These are phyloP conservation scores for Cottoperca gobio DNA, from an alignment of 2,797 vertebrate species.

Conservation along the genomic window DNA sequence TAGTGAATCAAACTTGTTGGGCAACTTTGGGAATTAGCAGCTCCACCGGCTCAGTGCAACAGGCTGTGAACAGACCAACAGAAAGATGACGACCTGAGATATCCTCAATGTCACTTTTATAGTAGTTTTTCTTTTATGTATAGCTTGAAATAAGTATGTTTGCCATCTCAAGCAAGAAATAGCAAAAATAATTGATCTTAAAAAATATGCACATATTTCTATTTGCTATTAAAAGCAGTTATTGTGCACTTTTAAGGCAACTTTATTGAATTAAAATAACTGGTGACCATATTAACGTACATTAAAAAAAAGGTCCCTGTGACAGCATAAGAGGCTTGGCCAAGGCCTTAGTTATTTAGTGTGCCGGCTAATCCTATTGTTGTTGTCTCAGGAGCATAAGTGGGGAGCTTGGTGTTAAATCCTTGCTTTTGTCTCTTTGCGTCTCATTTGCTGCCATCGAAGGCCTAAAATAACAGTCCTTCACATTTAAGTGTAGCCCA, in stretches of 20 bases:
- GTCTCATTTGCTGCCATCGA: conserved; percentile 42
- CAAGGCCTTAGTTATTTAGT: conserved; percentile 55
- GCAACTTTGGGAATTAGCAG: conserved; percentile 39
- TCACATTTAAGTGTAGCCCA: conserved; percentile 37
- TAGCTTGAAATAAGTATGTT: not conserved
- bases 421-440: conserved; percentile 62
- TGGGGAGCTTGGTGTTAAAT: conserved; percentile 66
- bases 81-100: not conserved
- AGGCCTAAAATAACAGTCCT: conserved; percentile 48
- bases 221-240: not conserved
- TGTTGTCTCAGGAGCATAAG: conserved; percentile 65
- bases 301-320: conserved; percentile 52
- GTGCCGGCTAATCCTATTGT: conserved; percentile 73
- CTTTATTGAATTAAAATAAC: conserved; percentile 15
- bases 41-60: conserved; percentile 5
- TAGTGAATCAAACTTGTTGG: conserved; percentile 46
- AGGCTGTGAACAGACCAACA: not conserved
- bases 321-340: conserved; percentile 69
- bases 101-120: not conserved
- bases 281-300: conserved; percentile 42
- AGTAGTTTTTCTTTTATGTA: not conserved
- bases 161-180: not conserved
- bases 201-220: not conserved
- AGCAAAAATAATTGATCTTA: not conserved
- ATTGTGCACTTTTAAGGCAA: not conserved